A percentile compares a stretch with the other conserved stretches of the same genome.
Conservation (phyloP, 1,140 invertebrate species). For the Hydropsyche tenuis region DNA sequence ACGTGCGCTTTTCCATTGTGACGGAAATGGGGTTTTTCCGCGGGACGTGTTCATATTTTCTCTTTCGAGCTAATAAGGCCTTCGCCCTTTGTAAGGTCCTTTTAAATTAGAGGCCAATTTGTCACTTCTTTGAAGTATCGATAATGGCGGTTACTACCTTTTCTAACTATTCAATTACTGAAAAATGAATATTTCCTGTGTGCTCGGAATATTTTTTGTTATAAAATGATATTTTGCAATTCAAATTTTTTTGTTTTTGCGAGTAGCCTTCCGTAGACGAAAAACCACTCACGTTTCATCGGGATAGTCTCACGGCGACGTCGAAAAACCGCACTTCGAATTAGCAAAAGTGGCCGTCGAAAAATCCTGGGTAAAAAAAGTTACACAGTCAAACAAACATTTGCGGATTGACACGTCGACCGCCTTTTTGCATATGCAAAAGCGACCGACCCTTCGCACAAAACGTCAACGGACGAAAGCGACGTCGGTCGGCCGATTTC, state of each 20-base stretch:
- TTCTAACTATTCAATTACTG: no score
- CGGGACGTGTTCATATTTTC: background rate
- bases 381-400: background rate
- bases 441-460: slow-evolving; percentile 9
- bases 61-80: background rate
- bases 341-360: background rate
- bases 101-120: slow-evolving; percentile 36
- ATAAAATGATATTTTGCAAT: no score
- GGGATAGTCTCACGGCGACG: no score
- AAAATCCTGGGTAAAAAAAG: background rate
- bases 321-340: background rate
- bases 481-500: background rate
- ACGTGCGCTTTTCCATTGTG: background rate
- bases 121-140: slow-evolving; percentile 34
- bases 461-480: slow-evolving; percentile 8
- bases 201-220: no score
- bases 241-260: no score
- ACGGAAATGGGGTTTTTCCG: no score
- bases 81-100: background rate
- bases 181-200: no score
- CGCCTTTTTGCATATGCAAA: slow-evolving; percentile 3
- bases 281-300: no score
- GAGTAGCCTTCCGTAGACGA: no score
- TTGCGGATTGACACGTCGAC: background rate
- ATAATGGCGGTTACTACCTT: slow-evolving; percentile 30